Conservation (phyloP, 2,113 vertebrate genomes). For the Nothocercus julius region DNA sequence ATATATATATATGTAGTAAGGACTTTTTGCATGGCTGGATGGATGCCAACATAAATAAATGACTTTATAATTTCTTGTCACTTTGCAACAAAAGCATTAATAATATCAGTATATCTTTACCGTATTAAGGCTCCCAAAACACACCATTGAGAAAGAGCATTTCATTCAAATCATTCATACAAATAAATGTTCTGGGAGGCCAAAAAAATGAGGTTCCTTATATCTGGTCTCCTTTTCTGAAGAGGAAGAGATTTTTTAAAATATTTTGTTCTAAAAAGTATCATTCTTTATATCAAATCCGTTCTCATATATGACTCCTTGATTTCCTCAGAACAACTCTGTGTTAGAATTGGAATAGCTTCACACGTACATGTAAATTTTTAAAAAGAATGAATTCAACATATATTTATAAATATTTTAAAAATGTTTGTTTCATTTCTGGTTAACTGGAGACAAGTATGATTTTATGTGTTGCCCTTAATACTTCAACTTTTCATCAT, state of each 20-base stretch:
- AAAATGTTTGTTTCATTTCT: slow-evolving; percentile 18
- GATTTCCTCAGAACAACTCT: neutral
- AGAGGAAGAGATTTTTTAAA: neutral
- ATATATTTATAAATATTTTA: slow-evolving; percentile 5
- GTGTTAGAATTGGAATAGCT: neutral
- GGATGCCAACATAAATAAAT: neutral
- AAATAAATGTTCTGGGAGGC: neutral
- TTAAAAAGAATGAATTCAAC: slow-evolving; percentile 6
- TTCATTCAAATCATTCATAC: neutral
- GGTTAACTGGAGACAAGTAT: neutral
- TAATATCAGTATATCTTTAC: neutral
- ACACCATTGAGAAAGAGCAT: neutral
- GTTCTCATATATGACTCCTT: neutral
- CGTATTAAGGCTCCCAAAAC: neutral
- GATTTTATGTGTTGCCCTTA: slow-evolving; percentile 13
- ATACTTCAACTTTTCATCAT: neutral
- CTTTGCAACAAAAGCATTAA: neutral
- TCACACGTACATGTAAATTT: slow-evolving; percentile 1
- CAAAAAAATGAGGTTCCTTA: neutral
- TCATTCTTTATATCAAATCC: neutral
- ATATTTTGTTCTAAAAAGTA: neutral
- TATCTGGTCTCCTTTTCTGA: neutral
- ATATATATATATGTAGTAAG: neutral
- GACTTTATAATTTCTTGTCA: neutral
- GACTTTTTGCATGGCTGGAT: neutral